Base-by-base conservation (phyloP, 1,140 invertebrate genomes). In the Drosophila nebulosa region DNA sequence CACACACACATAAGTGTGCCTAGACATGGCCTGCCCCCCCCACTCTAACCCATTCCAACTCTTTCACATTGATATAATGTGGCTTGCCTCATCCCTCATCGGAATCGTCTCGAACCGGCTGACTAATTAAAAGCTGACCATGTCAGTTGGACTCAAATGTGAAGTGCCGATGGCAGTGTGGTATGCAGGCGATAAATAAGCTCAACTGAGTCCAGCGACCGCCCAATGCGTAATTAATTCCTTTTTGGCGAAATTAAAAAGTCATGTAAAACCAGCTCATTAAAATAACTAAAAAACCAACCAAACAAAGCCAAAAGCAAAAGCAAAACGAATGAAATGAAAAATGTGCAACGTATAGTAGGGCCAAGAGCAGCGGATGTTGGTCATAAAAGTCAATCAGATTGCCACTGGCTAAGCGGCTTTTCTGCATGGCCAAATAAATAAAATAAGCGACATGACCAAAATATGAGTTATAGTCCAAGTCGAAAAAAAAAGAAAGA, bases 181-280 rank as follows among this genome's bases (percentile, higher is more conserved):
- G 83, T 79, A 88, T 88, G 84, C 57, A 55, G 66, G 72, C 69
- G 83, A 88, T 88, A 88, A 88, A 88, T 89, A 75, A 89, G 59
- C 59, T 63, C 64, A 32, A 30, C 55, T 73, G 80, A 84, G 71
- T 69, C 55, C 56, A 22, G 62, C 66, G 89, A 90, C 89, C 89
- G 89, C 89, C 89, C 89, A 90, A 85, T 74, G 83, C 78, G 89
- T 90, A 90, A 90, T 90, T 90, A 90, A 90, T 90, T 90, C 89
- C 84, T 79, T 90, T 89, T 89, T 78, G 80, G 67, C 88, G 89
- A 90, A 90, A 90, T 90, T 90, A 90, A 90, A 90, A 90, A 90
- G 89, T 90, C 89, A 90, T 90, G 89, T 90, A 85, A 84, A 90
- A 18, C 89, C 78, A 89, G 84, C 89, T 90, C 83, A 90, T 90